Evolutionary conservation across 1,140 invertebrate species (phyloP).

Genomic region (Maniola jurtina): DNA sequence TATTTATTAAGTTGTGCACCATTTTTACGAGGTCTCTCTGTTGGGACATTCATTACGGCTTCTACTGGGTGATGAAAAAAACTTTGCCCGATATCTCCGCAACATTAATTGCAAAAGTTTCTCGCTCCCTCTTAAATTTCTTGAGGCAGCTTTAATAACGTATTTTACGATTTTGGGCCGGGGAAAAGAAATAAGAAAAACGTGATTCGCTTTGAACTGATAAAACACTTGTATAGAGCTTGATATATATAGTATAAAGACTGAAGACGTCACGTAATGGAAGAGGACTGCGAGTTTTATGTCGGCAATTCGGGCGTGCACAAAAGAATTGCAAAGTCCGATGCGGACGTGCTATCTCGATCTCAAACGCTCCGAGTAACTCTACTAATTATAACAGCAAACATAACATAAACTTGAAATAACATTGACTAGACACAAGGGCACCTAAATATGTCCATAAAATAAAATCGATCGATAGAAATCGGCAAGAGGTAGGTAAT

Average conservation of each 20-base stretch:
- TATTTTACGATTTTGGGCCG: conserved; percentile 62
- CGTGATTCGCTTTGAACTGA: conserved; percentile 54
- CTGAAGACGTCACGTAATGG: conserved; percentile 69
- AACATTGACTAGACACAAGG: no score
- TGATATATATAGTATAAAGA: conserved; percentile 57
- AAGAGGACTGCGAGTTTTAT: conserved; percentile 70
- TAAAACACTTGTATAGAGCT: conserved; percentile 53
- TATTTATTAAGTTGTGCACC: conserved; percentile 77
- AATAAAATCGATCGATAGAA: no score
- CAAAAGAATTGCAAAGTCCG: conserved; percentile 71
- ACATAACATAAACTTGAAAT: neutral
- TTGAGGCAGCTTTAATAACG: conserved; percentile 41
- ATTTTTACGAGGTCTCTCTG: conserved; percentile 69
- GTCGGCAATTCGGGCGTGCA: conserved; percentile 70
- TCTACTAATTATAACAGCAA: conserved; percentile 6
- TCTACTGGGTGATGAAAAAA: conserved; percentile 61
- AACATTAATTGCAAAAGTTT: conserved; percentile 74
- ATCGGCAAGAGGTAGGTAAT: no score
- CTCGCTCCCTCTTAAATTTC: conserved; percentile 54
- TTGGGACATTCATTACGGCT: conserved; percentile 64
- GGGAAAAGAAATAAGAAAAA: conserved; percentile 50
- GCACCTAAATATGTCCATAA: no score
- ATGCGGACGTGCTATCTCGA: conserved; percentile 47
- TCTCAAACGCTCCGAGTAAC: conserved; percentile 14
- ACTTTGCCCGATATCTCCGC: conserved; percentile 70